Evolutionary conservation across 2,888 invertebrate genomes (phyloP), one percentile per base, ranked within the genome.

Genomic region (Cremastinae sp.): DNA sequence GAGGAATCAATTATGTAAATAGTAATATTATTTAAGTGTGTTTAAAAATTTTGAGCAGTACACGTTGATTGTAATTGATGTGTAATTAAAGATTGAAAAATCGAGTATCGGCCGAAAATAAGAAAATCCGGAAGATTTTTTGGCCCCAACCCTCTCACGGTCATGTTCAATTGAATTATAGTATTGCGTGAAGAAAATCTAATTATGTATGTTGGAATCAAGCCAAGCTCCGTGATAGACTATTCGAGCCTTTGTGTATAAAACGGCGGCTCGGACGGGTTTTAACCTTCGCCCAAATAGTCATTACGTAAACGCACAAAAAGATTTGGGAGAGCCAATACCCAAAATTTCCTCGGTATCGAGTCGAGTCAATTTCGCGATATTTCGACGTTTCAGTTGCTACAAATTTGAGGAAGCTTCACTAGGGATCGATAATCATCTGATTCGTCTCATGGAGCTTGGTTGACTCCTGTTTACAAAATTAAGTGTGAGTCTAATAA

Each of bases 121-220:
- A 16, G 37, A 20, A 14, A 28, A 9, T 35, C 12, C 14, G 18
- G 37, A 35, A 18, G 7, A 41, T 41, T 14, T 45, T 65, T 65
- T 41, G 35, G 14, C 47, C 5, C 56, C 7, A 28, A 59, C 55
- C 7, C 20, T 39, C 56, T 71, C 77, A 84, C 82, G 80, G 82
- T 84, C 77, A 82, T 81, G 80, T 75, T 79, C 81, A 79, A 80
- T 81, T 79, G 77, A 82, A 86, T 84, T 82, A 76, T 78, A 66
- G 78, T 78, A 76, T 83, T 83, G 81, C 77, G 78, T 55, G 81
- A 83, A 80, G 79, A 75, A 78, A 79, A 83, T 85, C 85, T 84
- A 85, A 88, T 84, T 87, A 85, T 83, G 83, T 85, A 83, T 78
- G 81, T 79, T 87, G 87, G 86, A 87, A 81, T 80, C 71, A 82